A percentile compares a stretch with the other conserved stretches of the same genome.
Conservation (phyloP, 92 coral and sea anemone genomes). For the Muricea muricata region DNA sequence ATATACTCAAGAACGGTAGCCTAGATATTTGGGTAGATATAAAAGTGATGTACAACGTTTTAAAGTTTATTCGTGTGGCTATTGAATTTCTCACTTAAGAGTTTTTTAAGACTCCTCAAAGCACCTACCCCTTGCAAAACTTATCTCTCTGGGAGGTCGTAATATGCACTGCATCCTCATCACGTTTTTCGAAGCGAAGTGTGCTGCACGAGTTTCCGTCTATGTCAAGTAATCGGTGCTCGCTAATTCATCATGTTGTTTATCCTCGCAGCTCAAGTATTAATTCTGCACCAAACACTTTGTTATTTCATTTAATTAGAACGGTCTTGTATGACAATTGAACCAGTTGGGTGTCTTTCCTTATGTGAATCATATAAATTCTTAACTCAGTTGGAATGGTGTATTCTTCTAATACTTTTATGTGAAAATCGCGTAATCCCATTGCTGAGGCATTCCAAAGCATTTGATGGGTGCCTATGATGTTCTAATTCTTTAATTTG, state of each 20-base stretch:
- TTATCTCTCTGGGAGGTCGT: slow-evolving; percentile 26
- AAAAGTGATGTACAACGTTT: background rate
- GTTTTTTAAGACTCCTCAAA: background rate
- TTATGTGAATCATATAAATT: slow-evolving; percentile 23
- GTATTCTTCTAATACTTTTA: background rate
- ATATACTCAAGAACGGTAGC: background rate
- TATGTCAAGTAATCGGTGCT: background rate
- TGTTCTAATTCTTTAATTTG: background rate
- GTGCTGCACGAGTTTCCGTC: slow-evolving; percentile 2
- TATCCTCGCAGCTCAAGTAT: background rate
- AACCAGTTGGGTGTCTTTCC: slow-evolving; percentile 16
- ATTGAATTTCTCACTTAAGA: background rate
- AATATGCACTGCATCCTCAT: background rate
- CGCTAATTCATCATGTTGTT: slow-evolving; percentile 18
- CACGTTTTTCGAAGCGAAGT: background rate
- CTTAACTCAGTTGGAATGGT: slow-evolving; percentile 43
- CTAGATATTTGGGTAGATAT: background rate
- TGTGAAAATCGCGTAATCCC: slow-evolving; percentile 26
- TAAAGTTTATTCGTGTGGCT: background rate
- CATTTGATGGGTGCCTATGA: background rate
- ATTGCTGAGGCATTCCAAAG: slow-evolving; percentile 14
- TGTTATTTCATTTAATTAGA: slow-evolving; percentile 43
- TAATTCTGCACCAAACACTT: slow-evolving; percentile 16
- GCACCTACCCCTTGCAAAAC: background rate
- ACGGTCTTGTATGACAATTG: slow-evolving; percentile 33